Evolutionary conservation across 2,888 invertebrate genomes (phyloP).

Genomic region (Sabatieria punctata): DNA sequence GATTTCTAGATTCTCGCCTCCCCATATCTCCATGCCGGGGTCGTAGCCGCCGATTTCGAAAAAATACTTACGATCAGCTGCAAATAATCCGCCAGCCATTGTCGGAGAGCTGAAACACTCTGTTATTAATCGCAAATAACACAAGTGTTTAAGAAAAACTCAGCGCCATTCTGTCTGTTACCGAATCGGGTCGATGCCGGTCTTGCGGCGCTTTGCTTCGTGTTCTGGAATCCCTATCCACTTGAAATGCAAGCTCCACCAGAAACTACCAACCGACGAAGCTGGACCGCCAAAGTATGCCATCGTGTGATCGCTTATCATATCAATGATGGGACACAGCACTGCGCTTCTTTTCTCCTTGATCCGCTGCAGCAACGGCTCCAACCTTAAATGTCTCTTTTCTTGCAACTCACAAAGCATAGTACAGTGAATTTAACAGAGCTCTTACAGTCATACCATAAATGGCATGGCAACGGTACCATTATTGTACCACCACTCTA

Average conservation of each 20-base stretch:
- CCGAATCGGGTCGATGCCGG: slow-evolving; percentile 19
- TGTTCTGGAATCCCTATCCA: slow-evolving; percentile 28
- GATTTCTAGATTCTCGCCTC: slow-evolving; percentile 29
- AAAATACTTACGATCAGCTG: slow-evolving; percentile 75
- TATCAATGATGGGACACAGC: slow-evolving; percentile 83
- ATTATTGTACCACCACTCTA: no score
- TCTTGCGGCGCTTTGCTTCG: slow-evolving; percentile 23
- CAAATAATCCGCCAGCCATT: slow-evolving; percentile 96
- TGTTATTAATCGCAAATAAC: no score
- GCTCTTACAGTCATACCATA: no score
- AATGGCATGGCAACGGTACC: no score
- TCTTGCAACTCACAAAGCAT: no score
- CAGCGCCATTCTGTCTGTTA: neutral
- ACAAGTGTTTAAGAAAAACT: neutral
- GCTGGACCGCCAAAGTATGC: slow-evolving; percentile 43
- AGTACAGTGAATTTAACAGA: no score
- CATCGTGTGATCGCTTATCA: slow-evolving; percentile 62
- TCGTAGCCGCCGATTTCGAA: slow-evolving; percentile 71
- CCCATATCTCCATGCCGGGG: slow-evolving; percentile 90
- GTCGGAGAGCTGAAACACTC: slow-evolving; percentile 56
- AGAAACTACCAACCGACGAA: slow-evolving; percentile 34
- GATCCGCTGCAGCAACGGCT: slow-evolving; percentile 69
- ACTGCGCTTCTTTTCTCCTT: slow-evolving; percentile 60
- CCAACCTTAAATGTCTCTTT: slow-evolving; percentile 42
- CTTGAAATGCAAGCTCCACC: slow-evolving; percentile 39